Conservation (phyloP, 2,888 invertebrate species). For the Sphinx pinastri region DNA sequence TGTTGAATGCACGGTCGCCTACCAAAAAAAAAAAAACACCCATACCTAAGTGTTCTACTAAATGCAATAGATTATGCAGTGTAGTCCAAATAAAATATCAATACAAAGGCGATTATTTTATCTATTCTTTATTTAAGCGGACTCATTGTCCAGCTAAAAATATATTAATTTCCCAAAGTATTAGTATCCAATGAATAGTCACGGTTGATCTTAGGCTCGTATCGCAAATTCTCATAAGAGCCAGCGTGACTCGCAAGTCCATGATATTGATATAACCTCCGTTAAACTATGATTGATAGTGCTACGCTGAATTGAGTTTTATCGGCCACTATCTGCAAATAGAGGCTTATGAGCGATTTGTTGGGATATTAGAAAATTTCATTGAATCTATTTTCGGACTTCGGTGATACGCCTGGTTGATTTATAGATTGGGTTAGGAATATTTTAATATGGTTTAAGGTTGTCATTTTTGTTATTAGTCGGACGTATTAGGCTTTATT, state of each 20-base stretch:
- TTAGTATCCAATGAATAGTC: slow-evolving; percentile 24
- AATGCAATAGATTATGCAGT: no score
- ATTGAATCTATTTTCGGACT: slow-evolving; percentile 10
- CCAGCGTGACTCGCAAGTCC: slow-evolving; percentile 71
- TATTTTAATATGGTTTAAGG: neutral
- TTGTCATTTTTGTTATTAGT: no score
- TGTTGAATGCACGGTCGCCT: no score
- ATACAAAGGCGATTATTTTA: no score
- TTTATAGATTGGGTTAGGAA: neutral
- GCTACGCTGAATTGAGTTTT: slow-evolving; percentile 65
- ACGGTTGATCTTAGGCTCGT: slow-evolving; percentile 36
- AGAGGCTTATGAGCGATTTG: slow-evolving; percentile 67
- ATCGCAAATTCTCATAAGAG: slow-evolving; percentile 60
- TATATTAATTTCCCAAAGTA: neutral
- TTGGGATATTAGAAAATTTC: slow-evolving; percentile 64
- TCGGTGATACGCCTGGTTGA: neutral
- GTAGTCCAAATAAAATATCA: no score
- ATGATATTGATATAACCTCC: slow-evolving; percentile 75
- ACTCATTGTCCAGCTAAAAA: neutral
- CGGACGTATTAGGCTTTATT: no score
- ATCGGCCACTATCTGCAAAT: slow-evolving; percentile 60
- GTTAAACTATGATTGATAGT: slow-evolving; percentile 81
- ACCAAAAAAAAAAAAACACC: no score
- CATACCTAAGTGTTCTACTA: no score
- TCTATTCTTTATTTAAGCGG: no score